Base-by-base conservation (phyloP, 2,888 invertebrate genomes). In the Ephialtes manifestator region DNA sequence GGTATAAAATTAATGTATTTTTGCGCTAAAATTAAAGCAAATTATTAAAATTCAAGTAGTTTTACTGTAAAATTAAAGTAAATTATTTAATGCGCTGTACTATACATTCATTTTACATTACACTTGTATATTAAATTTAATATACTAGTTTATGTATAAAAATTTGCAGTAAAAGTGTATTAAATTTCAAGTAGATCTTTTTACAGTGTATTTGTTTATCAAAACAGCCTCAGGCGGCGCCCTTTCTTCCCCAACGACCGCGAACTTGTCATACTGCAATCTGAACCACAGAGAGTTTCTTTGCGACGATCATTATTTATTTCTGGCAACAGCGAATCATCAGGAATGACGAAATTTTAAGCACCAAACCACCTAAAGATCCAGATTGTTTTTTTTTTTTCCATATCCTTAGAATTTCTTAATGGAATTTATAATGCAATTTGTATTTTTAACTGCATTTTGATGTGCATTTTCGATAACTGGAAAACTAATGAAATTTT, bases 321-420 rank as follows among this genome's bases (percentile, higher is more conserved):
- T 81, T 78, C 70, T 48, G 60, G 77, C 18, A 24, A 8, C 46
- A 24, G 35, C 72, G 68, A 70, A 46, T 81, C 72, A 77, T 60
- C 24, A 51, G 20, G 18, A 60, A 78, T 51, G 58, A 74, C 43
- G 53, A 51, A 28, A 43, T 55, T 46, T 74, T 39, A 31, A 24
- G 53, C 53, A 31, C 13, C 11, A 43, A 70, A 75, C 31, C 1
- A 39, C 5, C 43, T 18, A 10, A 39, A 51, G 28, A n/a, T 18
- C 8, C 24, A 58, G 35, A 65, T 51, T 7, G 68, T 10, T 51
- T 51, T n/a, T n/a, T n/a, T n/a, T n/a, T n/a, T 65, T 35, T 13
- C 51, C 35, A 51, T 18, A 15, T 24, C 8, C 4, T 18, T 8
- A 20, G 1, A 15, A 35, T 20, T 48, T 51, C 18, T 13, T 13